A percentile compares a stretch with the other conserved stretches of the same genome.
phyloP scores from a whole-genome alignment of 2,113 vertebrate species.

The Ictidomys tridecemlineatus region DNA sequence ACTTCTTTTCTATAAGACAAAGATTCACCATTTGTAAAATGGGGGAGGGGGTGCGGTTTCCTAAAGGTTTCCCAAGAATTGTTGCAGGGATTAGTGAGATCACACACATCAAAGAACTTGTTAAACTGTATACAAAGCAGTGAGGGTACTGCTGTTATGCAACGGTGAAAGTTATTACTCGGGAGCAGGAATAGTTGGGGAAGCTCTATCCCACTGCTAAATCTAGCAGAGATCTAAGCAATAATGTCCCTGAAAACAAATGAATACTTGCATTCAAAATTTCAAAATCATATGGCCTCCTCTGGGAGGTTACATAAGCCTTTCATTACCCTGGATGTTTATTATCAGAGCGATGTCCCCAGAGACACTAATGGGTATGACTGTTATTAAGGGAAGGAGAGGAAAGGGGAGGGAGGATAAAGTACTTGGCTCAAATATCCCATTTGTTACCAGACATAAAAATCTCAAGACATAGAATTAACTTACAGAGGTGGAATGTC shows the following conservation, averaged over 20 bases:
- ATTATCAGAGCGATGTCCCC: conserved; percentile 72
- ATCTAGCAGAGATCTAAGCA: conserved; percentile 74
- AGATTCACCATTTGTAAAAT: background rate
- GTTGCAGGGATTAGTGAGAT: background rate
- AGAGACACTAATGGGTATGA: conserved; percentile 66
- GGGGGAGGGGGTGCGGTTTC: background rate
- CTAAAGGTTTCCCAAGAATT: background rate
- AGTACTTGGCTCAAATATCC: conserved; percentile 57
- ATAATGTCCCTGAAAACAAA: conserved; percentile 74
- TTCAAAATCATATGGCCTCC: conserved; percentile 74
- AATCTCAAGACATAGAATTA: conserved; percentile 71
- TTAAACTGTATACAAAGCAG: background rate
- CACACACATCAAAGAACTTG: background rate
- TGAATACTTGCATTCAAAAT: conserved; percentile 73
- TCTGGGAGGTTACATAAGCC: conserved; percentile 62
- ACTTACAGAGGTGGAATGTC: conserved; percentile 62
- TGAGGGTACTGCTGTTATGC: background rate
- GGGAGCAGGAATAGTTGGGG: conserved; percentile 63
- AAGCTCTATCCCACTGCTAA: conserved; percentile 57
- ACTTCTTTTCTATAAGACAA: background rate
- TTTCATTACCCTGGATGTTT: conserved; percentile 55
- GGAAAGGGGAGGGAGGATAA: conserved; percentile 22
- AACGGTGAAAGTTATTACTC: background rate
- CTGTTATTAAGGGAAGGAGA: conserved; percentile 68
- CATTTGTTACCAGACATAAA: conserved; percentile 71